These are phyloP conservation scores for Saimiri boliviensis DNA, from an alignment of 2,113 vertebrate species.

Conservation along the genomic window DNA sequence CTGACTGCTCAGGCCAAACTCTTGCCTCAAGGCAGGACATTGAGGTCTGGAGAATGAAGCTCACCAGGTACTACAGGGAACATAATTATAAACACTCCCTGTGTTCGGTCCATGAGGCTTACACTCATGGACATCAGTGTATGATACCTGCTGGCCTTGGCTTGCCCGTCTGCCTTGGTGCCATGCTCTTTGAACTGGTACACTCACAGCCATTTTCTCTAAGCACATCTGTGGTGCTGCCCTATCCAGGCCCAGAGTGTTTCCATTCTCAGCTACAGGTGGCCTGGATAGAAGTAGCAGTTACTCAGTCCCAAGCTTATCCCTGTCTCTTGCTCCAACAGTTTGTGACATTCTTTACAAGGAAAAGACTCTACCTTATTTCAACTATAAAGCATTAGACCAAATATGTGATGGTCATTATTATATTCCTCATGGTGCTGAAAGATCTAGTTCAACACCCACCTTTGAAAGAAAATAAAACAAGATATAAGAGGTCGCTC, in stretches of 20 bases:
- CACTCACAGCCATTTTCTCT: background rate
- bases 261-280: background rate
- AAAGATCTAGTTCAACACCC: background rate
- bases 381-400: background rate
- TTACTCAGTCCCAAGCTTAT: background rate
- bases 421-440: background rate
- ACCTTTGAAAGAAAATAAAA: slow-evolving; percentile 13
- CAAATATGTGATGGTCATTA: background rate
- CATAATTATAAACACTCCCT: background rate
- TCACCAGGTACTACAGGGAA: background rate
- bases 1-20: background rate
- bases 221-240: background rate
- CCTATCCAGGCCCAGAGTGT: too few relatives aligned
- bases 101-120: background rate
- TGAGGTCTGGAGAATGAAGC: background rate
- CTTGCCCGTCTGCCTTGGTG: background rate
- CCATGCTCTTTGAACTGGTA: background rate
- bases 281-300: background rate
- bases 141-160: background rate
- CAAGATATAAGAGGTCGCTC: background rate
- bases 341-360: background rate
- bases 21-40: background rate
- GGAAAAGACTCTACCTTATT: background rate
- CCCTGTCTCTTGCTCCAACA: background rate
- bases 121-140: too few relatives aligned